Base-by-base conservation (phyloP, 2,113 vertebrate species). In the Mugil cephalus region DNA sequence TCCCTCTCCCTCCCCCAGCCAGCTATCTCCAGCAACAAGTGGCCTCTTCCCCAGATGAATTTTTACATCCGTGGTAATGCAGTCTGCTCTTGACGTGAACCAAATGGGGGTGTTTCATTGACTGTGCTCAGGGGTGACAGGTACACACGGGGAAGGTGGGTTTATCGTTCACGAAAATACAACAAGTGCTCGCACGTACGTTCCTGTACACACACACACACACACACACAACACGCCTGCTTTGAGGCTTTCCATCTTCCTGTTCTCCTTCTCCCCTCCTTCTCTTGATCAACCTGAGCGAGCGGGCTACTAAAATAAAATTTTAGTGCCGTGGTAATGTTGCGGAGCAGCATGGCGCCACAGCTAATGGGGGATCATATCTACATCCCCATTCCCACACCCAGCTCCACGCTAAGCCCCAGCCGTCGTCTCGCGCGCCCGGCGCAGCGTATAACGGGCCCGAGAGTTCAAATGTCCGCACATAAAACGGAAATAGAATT, bases 301-400 rank as follows among this genome's bases (percentile, higher is more conserved):
- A 88, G 87, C 79, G 71, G 79, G 83, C 75, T 70, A 76, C 79
- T 92, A 85, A 89, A 91, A 94, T 93, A 93, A 89, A 92, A 92
- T 91, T 90, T 93, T 92, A 92, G 88, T 91, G 88, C 88, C 53
- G 83, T 87, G 77, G 87, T 92, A 92, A 93, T 90, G 89, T 91
- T 82, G 74, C 71, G 62, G 90, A 88, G 83, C 79, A 93, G 92
- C 79, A 58, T 80, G 83, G 87, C 79, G 84, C 85, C 84, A 74
- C 70, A 56, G 84, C 87, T 88, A 89, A 90, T 89, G 58, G 84
- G 82, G 74, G 84, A 85, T 85, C 80, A 72, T 83, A 88, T 92
- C 77, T 85, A 82, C 80, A 83, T 75, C 61, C 74, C 60, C 13
- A 50, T 64, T 89, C 55, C 71, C 61, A 52, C 71, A 69, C 73